Base-by-base conservation (phyloP, 2,113 vertebrate species). In the Tyrannus savana region DNA sequence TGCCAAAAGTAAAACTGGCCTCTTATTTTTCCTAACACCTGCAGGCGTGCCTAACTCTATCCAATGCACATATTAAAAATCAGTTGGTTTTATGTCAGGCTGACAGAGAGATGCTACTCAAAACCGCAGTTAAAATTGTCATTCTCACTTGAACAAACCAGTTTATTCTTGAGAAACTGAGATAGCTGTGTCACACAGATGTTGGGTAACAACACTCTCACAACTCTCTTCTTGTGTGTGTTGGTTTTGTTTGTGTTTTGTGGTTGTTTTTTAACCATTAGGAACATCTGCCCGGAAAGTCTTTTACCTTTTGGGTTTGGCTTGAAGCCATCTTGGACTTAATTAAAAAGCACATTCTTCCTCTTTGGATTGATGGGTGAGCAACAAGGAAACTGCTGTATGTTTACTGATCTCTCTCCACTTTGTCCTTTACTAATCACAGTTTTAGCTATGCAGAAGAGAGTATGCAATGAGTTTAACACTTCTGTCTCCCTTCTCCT, bases 291-390 rank as follows among this genome's bases (percentile, higher is more conserved):
- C 98, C 98, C 80, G 99, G 99, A 25, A 99, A 99, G 95, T 94
- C 98, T 9, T 99, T 99, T 91, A 99, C 99, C 92, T 99, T 99
- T 97, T 99, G 99, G 99, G 97, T 98, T 76, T 99, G 99, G 99
- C 97, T 99, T 58, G 99, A 99, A 97, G 99, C 99, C 50, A 99
- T 99, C 85, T 95, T 99, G 97, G 99, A 99, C 79, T 98, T 99
- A 90, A 99, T 99, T 96, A 99, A 99, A 97, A 99, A 99, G 90
- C 99, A 99, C 76, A 97, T 99, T 96, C 98, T 99, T 94, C 98
- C 99, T n/a, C 99, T 99, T 74, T 99, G 99, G 99, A 99, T 99
- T 89, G 99, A 99, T 89, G 99, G 99, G 99, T 99, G 87, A 98
- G 98, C 90, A 85, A 75, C 50, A 93, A 84, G 30, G 22, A 63